These are phyloP conservation scores for Rhagoletis zephyria DNA, from an alignment of 1,140 invertebrate species.

Conservation along the genomic window DNA sequence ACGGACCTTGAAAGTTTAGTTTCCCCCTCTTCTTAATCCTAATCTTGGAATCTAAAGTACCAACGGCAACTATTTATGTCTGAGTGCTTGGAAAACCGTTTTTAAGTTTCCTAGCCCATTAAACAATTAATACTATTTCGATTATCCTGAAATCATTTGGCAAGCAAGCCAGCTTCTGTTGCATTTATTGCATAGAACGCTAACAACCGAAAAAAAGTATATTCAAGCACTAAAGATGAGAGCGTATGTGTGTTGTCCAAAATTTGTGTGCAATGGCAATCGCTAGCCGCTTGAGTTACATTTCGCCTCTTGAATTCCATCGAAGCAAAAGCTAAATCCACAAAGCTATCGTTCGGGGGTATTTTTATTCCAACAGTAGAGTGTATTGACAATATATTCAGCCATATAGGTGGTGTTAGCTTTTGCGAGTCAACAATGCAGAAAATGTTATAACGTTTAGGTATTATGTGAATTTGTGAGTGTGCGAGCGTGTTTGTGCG, in stretches of 20 bases:
- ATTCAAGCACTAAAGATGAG: no score
- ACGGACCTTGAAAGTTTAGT: no score
- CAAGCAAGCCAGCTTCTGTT: no score
- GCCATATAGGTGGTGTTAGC: neutral
- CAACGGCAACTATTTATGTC: no score
- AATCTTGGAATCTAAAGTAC: no score
- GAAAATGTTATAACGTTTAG: conserved; percentile 15
- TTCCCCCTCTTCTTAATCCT: no score
- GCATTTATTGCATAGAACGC: no score
- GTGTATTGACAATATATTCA: neutral
- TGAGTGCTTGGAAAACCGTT: no score
- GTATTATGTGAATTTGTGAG: neutral
- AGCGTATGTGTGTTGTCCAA: neutral
- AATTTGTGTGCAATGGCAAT: neutral
- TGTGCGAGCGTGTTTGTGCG: neutral
- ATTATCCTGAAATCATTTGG: no score
- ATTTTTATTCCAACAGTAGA: neutral
- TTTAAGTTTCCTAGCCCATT: no score
- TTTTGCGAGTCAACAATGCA: conserved; percentile 50
- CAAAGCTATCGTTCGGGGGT: neutral
- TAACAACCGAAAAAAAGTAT: no score
- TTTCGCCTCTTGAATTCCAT: neutral
- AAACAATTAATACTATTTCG: no score
- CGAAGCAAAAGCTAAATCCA: neutral
- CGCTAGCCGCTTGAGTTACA: neutral